Conservation (phyloP, 2,113 vertebrate species). For the Craseonycteris thonglongyai region DNA sequence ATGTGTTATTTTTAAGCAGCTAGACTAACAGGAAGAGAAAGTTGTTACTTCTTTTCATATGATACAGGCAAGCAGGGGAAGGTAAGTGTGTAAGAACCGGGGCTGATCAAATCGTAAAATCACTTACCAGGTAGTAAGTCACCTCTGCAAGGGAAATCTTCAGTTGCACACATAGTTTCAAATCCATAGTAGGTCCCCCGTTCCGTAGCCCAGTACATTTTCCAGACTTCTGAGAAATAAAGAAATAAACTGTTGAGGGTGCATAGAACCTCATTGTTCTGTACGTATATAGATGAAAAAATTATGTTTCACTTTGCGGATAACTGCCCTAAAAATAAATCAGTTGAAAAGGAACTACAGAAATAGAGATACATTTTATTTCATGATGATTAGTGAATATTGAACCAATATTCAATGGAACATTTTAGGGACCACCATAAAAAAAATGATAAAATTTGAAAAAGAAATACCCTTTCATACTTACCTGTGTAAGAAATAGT, state of each 20-base stretch:
- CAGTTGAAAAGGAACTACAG: neutral
- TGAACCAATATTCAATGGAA: neutral
- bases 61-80: neutral
- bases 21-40: conserved; percentile 61
- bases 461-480: neutral
- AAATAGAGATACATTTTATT: conserved; percentile 15
- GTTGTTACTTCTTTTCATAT: conserved; percentile 38
- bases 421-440: neutral
- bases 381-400: neutral
- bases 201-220: neutral
- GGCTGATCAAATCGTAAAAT: neutral
- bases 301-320: neutral
- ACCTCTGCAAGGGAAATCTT: neutral
- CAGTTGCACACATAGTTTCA: neutral
- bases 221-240: neutral
- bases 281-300: neutral
- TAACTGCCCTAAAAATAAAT: neutral
- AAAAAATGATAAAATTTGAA: neutral
- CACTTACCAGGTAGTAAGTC: neutral
- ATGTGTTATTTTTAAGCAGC: conserved; percentile 66
- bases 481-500: neutral
- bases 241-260: neutral
- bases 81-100: neutral
- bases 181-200: neutral
- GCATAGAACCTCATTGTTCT: neutral